Evolutionary conservation across 1,140 invertebrate species (phyloP).

Genomic region (Papilio dardanus): DNA sequence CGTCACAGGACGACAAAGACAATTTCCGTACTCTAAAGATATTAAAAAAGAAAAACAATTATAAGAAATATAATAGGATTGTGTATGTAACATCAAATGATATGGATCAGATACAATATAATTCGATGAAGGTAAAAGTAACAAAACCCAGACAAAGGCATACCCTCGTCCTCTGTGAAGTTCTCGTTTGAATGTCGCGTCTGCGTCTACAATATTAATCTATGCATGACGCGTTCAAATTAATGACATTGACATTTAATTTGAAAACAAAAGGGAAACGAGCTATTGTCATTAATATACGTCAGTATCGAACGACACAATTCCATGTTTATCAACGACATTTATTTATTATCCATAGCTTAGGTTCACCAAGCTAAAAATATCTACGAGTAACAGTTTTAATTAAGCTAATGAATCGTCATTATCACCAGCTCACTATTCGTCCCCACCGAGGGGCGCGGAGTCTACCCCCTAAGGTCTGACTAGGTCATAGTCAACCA

Average conservation of each 20-base stretch:
- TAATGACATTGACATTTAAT: constrained; percentile 41
- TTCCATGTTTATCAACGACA: background rate
- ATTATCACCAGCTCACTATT: no score
- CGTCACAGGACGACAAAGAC: background rate
- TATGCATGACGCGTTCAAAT: constrained; percentile 37
- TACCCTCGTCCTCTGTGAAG: background rate
- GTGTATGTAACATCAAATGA: background rate
- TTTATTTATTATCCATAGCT: background rate
- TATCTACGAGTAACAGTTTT: background rate
- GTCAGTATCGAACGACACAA: background rate
- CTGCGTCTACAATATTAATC: constrained; percentile 37
- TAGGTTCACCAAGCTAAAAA: background rate
- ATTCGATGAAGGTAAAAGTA: background rate
- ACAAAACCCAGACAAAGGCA: background rate
- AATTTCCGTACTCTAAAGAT: no score
- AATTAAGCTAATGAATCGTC: background rate
- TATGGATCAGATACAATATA: background rate
- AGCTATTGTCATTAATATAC: background rate
- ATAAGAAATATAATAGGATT: no score
- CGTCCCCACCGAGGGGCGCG: no score
- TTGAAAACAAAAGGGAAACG: constrained; percentile 37
- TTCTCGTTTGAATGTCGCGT: constrained; percentile 31
- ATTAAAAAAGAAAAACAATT: no score
- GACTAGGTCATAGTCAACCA: no score
- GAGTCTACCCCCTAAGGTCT: no score